Evolutionary conservation across 2,888 invertebrate species (phyloP).

Genomic region (Nephrotoma appendiculata): DNA sequence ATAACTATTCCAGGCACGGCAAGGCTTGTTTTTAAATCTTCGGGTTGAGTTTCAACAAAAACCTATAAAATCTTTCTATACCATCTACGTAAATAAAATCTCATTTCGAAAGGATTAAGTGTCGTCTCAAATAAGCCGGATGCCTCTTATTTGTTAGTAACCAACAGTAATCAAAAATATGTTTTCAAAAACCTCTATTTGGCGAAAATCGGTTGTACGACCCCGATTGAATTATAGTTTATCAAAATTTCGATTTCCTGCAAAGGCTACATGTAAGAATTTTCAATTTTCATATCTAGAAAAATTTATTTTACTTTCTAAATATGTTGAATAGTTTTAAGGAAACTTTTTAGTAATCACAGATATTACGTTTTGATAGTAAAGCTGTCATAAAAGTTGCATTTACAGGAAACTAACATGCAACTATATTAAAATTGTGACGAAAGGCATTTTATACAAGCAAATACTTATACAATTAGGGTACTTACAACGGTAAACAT

Average conservation of each 20-base stretch:
- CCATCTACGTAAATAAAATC: no score
- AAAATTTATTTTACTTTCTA: background rate
- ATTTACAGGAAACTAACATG: background rate
- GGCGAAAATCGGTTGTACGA: no score
- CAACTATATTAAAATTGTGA: background rate
- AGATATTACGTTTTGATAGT: background rate
- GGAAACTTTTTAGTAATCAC: background rate
- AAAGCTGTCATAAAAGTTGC: background rate
- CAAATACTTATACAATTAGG: background rate
- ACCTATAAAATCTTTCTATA: no score
- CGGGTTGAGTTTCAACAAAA: no score
- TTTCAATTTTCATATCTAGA: background rate
- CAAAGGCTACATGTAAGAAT: background rate
- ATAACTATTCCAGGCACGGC: no score
- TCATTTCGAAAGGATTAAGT: no score
- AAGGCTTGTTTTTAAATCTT: no score
- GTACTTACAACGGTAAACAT: slow-evolving; percentile 39
- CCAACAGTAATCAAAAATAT: no score
- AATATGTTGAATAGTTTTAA: background rate
- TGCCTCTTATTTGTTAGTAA: no score
- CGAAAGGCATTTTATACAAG: background rate
- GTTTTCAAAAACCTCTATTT: no score
- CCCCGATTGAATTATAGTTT: background rate
- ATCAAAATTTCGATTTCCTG: background rate
- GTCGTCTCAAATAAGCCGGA: no score